Evolutionary conservation across 2,888 invertebrate genomes (phyloP), one percentile per base, ranked within the genome.

Genomic region (Apeira syringaria): DNA sequence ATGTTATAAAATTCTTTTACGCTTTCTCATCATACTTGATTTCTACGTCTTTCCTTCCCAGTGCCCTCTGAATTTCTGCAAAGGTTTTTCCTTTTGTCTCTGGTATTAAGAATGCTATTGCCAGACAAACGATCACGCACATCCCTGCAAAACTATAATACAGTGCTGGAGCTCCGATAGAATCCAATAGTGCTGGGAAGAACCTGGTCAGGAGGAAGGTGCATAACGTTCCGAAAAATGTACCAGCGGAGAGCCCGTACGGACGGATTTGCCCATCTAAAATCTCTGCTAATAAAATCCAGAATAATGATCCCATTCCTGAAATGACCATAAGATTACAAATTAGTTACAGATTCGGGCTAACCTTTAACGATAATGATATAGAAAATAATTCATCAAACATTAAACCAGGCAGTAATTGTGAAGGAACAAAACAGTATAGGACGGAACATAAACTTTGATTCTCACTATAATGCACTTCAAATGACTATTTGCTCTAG

Each of bases 301-400:
- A 72, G 17, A 52, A 34, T 3, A 72, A 10, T 0, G 72, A 68
- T 2, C 73, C 74, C 9, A 68, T 53, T 27, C 75, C 75, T 74
- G 63, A 15, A 51, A 38, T n/a, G 15, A 18, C n/a, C n/a, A n/a
- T n/a, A n/a, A n/a, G n/a, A n/a, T n/a, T n/a, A n/a, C n/a, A n/a
- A n/a, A n/a, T n/a, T n/a, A n/a, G n/a, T n/a, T n/a, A n/a, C n/a
- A n/a, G n/a, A n/a, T n/a, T n/a, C n/a, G n/a, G n/a, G n/a, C n/a
- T n/a, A n/a, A n/a, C n/a, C n/a, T n/a, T n/a, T n/a, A n/a, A n/a
- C n/a, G n/a, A n/a, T n/a, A n/a, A n/a, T n/a, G n/a, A n/a, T n/a
- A n/a, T n/a, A n/a, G n/a, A n/a, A n/a, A n/a, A n/a, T n/a, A n/a
- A n/a, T n/a, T n/a, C n/a, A n/a, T n/a, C n/a, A n/a, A n/a, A n/a